Conservation (phyloP, 2,888 invertebrate species). For the Callosobruchus maculatus region DNA sequence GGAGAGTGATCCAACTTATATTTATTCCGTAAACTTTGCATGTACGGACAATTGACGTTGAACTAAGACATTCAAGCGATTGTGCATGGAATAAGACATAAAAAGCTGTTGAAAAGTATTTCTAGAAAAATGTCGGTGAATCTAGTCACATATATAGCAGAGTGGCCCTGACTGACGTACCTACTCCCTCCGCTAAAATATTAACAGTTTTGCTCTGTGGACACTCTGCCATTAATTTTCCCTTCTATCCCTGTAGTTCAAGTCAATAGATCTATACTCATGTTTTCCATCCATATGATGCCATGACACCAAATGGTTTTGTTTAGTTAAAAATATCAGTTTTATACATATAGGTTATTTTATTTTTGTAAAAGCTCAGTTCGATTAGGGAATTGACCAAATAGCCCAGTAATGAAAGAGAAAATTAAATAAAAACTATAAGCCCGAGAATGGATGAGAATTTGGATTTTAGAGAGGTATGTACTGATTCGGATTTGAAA, state of each 20-base stretch:
- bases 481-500: too few species aligned
- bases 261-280: slow-evolving; percentile 28
- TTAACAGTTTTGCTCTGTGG: slow-evolving; percentile 41
- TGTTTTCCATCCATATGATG: background rate
- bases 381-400: slow-evolving; percentile 13
- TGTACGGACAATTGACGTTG: too few species aligned
- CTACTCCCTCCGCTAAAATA: slow-evolving; percentile 42
- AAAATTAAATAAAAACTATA: too few species aligned
- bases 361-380: slow-evolving; percentile 11
- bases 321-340: slow-evolving; percentile 13
- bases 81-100: background rate
- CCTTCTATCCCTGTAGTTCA: slow-evolving; percentile 20
- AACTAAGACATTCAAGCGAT: too few species aligned
- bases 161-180: slow-evolving; percentile 47
- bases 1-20: too few species aligned
- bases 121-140: background rate
- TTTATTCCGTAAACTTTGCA: too few species aligned
- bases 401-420: too few species aligned
- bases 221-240: slow-evolving; percentile 38
- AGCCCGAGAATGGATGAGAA: too few species aligned
- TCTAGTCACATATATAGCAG: slow-evolving; percentile 40
- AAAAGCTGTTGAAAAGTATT: background rate
- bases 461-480: too few species aligned
- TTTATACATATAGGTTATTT: slow-evolving; percentile 3
- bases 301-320: slow-evolving; percentile 1